phyloP scores from a whole-genome alignment of 2,888 invertebrate genomes.

The Morpho achilles region DNA sequence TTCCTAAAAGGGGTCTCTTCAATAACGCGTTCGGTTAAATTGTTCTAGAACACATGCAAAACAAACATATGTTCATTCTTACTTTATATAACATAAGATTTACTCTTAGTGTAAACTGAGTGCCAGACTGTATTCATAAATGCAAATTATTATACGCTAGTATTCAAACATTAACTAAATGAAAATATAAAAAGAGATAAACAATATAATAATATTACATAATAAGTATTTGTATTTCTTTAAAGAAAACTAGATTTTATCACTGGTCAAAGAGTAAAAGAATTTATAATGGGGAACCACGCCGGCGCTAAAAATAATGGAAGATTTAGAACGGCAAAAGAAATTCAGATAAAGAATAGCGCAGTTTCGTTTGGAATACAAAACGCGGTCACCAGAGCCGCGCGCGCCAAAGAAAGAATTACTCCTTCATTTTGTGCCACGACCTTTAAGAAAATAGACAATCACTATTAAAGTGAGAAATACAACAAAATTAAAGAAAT shows the following conservation, averaged over 20 bases:
- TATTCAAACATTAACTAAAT: too few relatives aligned
- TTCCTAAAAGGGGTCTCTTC: too few relatives aligned
- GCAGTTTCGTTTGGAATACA: constrained; percentile 24
- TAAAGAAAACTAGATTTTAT: constrained; percentile 1
- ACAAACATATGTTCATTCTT: too few relatives aligned
- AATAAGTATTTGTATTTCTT: too few relatives aligned
- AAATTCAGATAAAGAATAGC: constrained; percentile 23
- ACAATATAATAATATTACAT: background rate
- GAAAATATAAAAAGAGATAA: too few relatives aligned
- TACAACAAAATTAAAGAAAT: constrained; percentile 1
- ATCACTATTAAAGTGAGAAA: constrained; percentile 18
- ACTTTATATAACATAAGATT: too few relatives aligned
- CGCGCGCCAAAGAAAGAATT: constrained; percentile 20
- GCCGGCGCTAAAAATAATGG: constrained; percentile 23
- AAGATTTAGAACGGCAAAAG: constrained; percentile 23
- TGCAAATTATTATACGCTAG: too few relatives aligned
- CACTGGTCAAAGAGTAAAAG: constrained; percentile 9
- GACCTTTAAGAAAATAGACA: constrained; percentile 20
- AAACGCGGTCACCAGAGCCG: constrained; percentile 24
- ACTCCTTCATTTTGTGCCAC: constrained; percentile 14
- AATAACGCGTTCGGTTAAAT: too few relatives aligned
- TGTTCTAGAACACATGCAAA: too few relatives aligned
- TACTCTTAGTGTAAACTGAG: too few relatives aligned
- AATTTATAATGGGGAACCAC: constrained; percentile 17
- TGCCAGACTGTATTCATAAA: too few relatives aligned